These are phyloP conservation scores for Oryzias melastigma DNA, from an alignment of 2,113 vertebrate species.

Conservation along the genomic window DNA sequence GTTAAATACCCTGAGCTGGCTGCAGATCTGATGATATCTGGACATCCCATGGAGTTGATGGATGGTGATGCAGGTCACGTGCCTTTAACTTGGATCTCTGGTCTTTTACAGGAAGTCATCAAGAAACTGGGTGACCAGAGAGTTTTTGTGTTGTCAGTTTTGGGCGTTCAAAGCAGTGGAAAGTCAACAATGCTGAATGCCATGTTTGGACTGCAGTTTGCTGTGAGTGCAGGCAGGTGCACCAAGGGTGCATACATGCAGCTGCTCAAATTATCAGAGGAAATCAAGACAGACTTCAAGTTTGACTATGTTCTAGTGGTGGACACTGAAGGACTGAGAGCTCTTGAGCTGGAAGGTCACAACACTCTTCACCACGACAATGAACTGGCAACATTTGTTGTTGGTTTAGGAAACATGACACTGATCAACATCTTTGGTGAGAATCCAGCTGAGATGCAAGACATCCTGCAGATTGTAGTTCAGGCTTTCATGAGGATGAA, in stretches of 20 bases:
- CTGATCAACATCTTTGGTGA: constrained; percentile 55
- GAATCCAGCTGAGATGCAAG: constrained; percentile 55
- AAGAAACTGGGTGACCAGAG: constrained; percentile 70
- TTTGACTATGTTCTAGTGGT: constrained; percentile 29
- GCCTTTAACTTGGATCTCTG: constrained; percentile 76
- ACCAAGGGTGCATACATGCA: constrained; percentile 78
- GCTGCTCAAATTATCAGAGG: constrained; percentile 42
- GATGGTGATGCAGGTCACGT: constrained; percentile 81
- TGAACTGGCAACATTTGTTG: constrained; percentile 49
- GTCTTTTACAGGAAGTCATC: constrained; percentile 74
- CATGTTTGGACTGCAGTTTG: constrained; percentile 75
- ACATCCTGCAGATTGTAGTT: constrained; percentile 54
- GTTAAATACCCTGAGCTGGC: constrained; percentile 62
- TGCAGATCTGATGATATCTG: constrained; percentile 77
- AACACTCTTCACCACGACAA: constrained; percentile 7
- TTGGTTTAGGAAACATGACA: constrained; percentile 53
- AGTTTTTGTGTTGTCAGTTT: constrained; percentile 80
- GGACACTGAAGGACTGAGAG: constrained; percentile 54
- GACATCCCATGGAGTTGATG: constrained; percentile 81
- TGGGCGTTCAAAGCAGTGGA: constrained; percentile 78
- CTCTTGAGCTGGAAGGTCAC: constrained; percentile 33
- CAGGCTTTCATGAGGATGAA: constrained; percentile 62
- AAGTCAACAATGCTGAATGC: constrained; percentile 78
- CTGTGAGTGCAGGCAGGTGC: constrained; percentile 75
- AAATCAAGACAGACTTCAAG: constrained; percentile 10